Evolutionary conservation across 2,888 invertebrate species (phyloP).

Genomic region (Alloscopus bannaensis): DNA sequence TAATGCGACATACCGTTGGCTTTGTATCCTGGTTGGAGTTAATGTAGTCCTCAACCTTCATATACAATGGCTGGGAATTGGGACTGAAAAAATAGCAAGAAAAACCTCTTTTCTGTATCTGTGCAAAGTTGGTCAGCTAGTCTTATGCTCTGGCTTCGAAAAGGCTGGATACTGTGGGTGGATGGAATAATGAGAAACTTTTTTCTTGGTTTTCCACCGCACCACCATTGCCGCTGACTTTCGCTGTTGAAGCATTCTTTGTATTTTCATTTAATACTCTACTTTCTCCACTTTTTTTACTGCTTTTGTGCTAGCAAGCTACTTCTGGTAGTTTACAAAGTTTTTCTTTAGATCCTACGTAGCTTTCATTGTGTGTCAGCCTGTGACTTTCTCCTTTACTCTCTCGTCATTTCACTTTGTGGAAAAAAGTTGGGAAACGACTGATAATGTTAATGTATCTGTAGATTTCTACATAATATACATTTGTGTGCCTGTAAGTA

Average conservation of each 20-base stretch:
- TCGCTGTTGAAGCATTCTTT: constrained; percentile 16
- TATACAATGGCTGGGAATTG: background rate
- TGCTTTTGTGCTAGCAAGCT: background rate
- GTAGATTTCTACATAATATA: background rate
- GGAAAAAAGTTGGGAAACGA: constrained; percentile 23
- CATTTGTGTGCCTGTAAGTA: background rate
- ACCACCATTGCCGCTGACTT: background rate
- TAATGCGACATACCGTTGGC: too few relatives aligned
- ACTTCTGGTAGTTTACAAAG: background rate
- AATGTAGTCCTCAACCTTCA: constrained; percentile 25
- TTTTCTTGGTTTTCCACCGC: constrained; percentile 7
- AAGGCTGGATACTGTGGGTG: background rate
- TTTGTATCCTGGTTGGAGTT: too few relatives aligned
- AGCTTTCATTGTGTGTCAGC: constrained; percentile 41
- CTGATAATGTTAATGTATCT: constrained; percentile 11
- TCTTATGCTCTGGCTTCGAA: background rate
- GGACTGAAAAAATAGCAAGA: background rate
- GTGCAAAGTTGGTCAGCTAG: constrained; percentile 14
- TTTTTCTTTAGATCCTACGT: background rate
- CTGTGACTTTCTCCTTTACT: constrained; percentile 50
- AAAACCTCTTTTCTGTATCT: constrained; percentile 6
- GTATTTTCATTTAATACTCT: background rate
- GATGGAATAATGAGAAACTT: constrained; percentile 46
- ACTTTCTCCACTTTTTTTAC: background rate
- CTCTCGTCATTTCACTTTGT: constrained; percentile 27